Evolutionary conservation across 2,113 vertebrate species (phyloP).

Genomic region (Haemorhous mexicanus): DNA sequence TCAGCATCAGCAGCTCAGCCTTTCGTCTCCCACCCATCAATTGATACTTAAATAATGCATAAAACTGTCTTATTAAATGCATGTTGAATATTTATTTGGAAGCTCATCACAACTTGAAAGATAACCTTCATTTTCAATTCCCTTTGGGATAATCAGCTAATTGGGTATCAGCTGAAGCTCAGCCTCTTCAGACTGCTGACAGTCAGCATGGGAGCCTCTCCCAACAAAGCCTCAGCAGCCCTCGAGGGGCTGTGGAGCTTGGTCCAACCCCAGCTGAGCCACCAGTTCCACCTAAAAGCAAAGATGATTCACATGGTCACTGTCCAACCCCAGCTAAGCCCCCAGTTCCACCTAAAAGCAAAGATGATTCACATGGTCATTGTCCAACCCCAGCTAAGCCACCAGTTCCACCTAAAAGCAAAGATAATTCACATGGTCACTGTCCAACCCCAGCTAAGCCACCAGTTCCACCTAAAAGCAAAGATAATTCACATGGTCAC

Average conservation of each 20-base stretch:
- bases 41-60: constrained; percentile 70
- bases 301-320: too few relatives aligned
- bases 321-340: too few relatives aligned
- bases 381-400: too few relatives aligned
- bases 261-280: too few relatives aligned
- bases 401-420: too few relatives aligned
- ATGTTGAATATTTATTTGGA: constrained; percentile 69
- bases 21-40: constrained; percentile 38
- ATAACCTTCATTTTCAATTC: constrained; percentile 72
- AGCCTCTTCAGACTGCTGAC: not conserved
- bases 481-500: too few relatives aligned
- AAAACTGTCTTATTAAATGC: constrained; percentile 70
- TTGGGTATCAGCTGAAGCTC: constrained; percentile 57
- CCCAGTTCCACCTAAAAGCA: too few relatives aligned
- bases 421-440: too few relatives aligned
- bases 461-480: too few relatives aligned
- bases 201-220: not conserved
- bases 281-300: too few relatives aligned
- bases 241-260: not conserved
- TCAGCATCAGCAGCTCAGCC: not conserved
- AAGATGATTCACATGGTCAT: too few relatives aligned
- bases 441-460: too few relatives aligned
- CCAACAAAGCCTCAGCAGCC: not conserved
- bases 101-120: constrained; percentile 67
- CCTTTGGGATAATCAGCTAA: constrained; percentile 72